Evolutionary conservation across 2,888 invertebrate genomes (phyloP).

Genomic region (Portevinia maculata): DNA sequence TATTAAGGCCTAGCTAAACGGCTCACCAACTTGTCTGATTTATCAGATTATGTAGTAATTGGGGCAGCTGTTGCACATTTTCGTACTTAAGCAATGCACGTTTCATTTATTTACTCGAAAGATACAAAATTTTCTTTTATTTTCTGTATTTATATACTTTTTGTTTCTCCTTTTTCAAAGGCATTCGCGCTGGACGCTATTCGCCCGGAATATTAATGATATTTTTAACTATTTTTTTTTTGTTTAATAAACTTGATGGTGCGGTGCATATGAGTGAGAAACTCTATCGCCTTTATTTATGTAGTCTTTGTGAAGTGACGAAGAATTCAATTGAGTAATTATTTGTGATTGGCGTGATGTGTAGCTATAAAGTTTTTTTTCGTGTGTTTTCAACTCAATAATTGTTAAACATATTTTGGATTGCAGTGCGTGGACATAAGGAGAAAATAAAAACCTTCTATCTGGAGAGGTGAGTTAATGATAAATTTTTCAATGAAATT

Average conservation of each 20-base stretch:
- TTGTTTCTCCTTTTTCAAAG: slow-evolving; percentile 60
- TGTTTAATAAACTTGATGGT: slow-evolving; percentile 15
- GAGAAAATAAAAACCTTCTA: slow-evolving; percentile 31
- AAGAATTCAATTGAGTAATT: slow-evolving; percentile 64
- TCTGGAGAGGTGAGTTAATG: slow-evolving; percentile 44
- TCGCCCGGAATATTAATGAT: slow-evolving; percentile 65
- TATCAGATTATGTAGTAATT: slow-evolving; percentile 35
- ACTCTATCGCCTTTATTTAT: too few species aligned
- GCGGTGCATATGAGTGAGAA: slow-evolving; percentile 64
- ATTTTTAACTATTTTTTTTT: slow-evolving; percentile 30
- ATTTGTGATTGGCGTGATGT: slow-evolving; percentile 61
- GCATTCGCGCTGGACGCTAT: slow-evolving; percentile 66
- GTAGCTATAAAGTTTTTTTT: slow-evolving; percentile 39
- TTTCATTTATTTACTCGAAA: slow-evolving; percentile 52
- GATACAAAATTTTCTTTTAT: slow-evolving; percentile 65
- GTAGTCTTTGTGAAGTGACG: slow-evolving; percentile 32
- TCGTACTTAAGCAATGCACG: slow-evolving; percentile 48
- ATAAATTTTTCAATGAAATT: slow-evolving; percentile 41
- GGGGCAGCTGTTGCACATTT: slow-evolving; percentile 67
- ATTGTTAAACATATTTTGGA: slow-evolving; percentile 27
- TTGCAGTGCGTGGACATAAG: slow-evolving; percentile 37
- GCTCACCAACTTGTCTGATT: slow-evolving; percentile 22
- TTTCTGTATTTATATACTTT: slow-evolving; percentile 47
- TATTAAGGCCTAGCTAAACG: slow-evolving; percentile 17
- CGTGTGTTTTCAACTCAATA: slow-evolving; percentile 23